Evolutionary conservation across 2,888 invertebrate genomes (phyloP).

Genomic region (Drosophila kuntzei): DNA sequence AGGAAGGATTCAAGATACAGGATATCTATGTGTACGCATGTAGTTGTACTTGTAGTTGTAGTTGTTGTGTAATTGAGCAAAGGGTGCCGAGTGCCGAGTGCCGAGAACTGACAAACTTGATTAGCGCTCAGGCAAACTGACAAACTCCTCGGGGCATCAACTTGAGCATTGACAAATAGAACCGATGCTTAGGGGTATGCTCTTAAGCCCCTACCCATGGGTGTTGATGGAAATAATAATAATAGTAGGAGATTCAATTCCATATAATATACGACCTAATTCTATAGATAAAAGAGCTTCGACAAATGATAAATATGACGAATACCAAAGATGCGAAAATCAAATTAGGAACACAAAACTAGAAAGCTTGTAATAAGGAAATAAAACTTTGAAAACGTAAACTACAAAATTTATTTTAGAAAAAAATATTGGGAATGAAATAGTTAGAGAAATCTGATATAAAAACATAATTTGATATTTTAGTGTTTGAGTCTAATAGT

Average conservation of each 20-base stretch:
- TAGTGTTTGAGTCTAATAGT: too few species aligned
- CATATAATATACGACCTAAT: not conserved
- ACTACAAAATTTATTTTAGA: not conserved
- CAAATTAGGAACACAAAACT: not conserved
- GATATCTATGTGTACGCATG: slow-evolving; percentile 23
- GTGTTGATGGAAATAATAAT: slow-evolving; percentile 5
- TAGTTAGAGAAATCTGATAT: too few species aligned
- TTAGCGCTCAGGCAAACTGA: slow-evolving; percentile 38
- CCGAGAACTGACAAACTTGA: slow-evolving; percentile 45
- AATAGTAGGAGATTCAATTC: slow-evolving; percentile 2
- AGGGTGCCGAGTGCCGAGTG: slow-evolving; percentile 67
- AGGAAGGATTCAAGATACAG: slow-evolving; percentile 36
- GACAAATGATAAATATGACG: not conserved
- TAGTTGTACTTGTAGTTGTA: slow-evolving; percentile 1
- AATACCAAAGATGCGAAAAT: not conserved
- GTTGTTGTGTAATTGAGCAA: slow-evolving; percentile 71
- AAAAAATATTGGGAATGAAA: not conserved
- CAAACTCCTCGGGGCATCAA: slow-evolving; percentile 38
- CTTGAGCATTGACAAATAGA: slow-evolving; percentile 17
- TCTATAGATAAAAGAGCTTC: not conserved
- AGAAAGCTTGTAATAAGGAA: not conserved
- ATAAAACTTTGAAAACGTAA: not conserved
- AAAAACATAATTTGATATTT: not conserved
- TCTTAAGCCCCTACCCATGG: slow-evolving; percentile 4
- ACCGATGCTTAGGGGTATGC: not conserved